A percentile compares a stretch with the other conserved stretches of the same genome.
Evolutionary conservation across 64 coral and sea anemone genomes (phyloP).

Genomic region (Actinia tenebrosa): DNA sequence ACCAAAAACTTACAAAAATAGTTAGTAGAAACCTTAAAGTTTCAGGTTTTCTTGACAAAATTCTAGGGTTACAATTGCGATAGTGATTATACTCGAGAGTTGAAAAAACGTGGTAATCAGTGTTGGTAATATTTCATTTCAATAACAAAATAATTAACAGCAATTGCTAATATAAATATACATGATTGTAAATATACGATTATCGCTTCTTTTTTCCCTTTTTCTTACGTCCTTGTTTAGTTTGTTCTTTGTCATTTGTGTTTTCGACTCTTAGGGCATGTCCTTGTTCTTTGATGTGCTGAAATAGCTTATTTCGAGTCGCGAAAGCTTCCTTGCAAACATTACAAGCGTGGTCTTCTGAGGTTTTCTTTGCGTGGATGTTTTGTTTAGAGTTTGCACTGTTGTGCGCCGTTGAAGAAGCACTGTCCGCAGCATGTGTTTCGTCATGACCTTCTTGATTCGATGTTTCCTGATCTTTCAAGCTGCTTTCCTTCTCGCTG

Average conservation of each 20-base stretch:
- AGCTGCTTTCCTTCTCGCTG: neutral
- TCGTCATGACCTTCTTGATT: constrained; percentile 8
- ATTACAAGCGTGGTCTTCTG: constrained; percentile 44
- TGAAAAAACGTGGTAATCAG: no score
- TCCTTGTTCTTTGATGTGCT: constrained; percentile 86
- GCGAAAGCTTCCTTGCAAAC: constrained; percentile 66
- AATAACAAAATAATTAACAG: neutral
- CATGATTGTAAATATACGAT: neutral
- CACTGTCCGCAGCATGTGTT: neutral
- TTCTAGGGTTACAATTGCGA: no score
- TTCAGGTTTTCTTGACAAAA: no score
- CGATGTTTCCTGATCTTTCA: constrained; percentile 9
- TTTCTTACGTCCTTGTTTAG: constrained; percentile 35
- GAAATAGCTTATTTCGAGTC: constrained; percentile 90
- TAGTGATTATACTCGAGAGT: no score
- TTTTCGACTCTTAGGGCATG: constrained; percentile 66
- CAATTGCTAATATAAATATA: neutral
- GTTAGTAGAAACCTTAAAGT: no score
- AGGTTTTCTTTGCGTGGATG: neutral
- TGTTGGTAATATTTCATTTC: neutral
- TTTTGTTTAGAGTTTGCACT: neutral
- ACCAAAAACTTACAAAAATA: neutral
- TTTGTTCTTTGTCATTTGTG: neutral
- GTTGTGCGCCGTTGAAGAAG: neutral
- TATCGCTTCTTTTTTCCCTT: constrained; percentile 78